These are phyloP conservation scores for Teleogryllus oceanicus DNA, from an alignment of 2,888 invertebrate genomes.

Conservation along the genomic window DNA sequence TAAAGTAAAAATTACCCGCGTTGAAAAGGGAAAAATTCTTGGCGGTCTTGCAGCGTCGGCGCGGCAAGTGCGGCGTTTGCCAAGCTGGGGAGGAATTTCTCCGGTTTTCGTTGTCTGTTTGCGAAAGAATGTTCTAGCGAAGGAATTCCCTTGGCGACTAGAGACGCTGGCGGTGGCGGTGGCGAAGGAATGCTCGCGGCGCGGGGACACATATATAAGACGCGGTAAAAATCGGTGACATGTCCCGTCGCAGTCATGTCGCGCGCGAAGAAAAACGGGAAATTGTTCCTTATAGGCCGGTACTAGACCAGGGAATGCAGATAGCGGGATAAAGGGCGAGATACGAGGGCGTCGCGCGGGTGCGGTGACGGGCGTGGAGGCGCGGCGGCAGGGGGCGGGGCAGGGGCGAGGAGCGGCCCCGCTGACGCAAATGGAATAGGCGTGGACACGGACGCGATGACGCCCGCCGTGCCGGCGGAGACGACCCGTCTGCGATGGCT, in stretches of 20 bases:
- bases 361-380: no score
- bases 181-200: neutral
- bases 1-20: slow-evolving; percentile 9
- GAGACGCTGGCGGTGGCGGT: neutral
- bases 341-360: neutral
- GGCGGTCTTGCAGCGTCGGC: neutral
- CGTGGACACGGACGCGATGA: no score
- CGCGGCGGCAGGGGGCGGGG: no score
- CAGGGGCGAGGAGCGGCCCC: no score
- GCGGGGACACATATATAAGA: slow-evolving; percentile 18
- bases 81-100: neutral
- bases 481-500: no score
- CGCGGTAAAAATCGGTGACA: slow-evolving; percentile 8
- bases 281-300: slow-evolving; percentile 1
- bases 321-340: neutral
- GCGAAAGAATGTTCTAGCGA: neutral
- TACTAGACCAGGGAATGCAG: slow-evolving; percentile 7
- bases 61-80: slow-evolving; percentile 9
- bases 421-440: no score
- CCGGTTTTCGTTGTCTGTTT: neutral
- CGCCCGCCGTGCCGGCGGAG: no score
- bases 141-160: neutral
- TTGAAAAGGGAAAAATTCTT: slow-evolving; percentile 18
- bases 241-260: slow-evolving; percentile 10
- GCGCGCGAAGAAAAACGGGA: neutral